Conservation (phyloP, 1,140 invertebrate genomes). For the Marisa cornuarietis region DNA sequence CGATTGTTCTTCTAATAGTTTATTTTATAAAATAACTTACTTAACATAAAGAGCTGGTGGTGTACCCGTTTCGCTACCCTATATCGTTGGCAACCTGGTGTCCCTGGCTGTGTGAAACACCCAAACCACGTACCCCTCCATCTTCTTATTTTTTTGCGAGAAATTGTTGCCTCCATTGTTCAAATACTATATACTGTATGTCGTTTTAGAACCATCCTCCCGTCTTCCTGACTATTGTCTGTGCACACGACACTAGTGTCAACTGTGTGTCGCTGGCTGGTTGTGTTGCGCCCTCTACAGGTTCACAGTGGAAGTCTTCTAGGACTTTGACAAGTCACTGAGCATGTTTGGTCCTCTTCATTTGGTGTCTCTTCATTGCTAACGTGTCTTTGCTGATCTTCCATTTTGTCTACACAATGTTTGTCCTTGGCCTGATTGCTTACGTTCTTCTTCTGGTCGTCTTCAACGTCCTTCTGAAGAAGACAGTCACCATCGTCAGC, state of each 20-base stretch:
- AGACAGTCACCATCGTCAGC: too few species aligned
- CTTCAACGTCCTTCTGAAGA: not conserved
- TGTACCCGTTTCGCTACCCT: not conserved
- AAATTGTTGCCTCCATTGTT: too few species aligned
- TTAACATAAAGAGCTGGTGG: too few species aligned
- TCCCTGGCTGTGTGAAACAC: constrained; percentile 1
- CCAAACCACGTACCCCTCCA: not conserved
- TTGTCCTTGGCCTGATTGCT: not conserved
- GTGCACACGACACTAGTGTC: too few species aligned
- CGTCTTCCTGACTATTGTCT: too few species aligned
- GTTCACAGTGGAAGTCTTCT: not conserved
- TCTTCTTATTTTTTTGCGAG: not conserved
- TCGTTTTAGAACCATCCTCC: too few species aligned
- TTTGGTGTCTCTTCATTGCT: not conserved
- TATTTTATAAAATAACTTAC: too few species aligned
- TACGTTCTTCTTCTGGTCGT: not conserved
- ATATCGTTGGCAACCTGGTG: not conserved
- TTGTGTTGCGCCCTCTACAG: not conserved
- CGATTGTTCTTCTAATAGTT: too few species aligned
- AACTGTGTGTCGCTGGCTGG: not conserved
- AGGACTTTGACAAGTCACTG: not conserved
- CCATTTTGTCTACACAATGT: not conserved
- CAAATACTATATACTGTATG: too few species aligned
- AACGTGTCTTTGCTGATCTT: too few species aligned
- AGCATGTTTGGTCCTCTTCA: not conserved